Evolutionary conservation across 1,140 invertebrate species (phyloP).

Genomic region (Tachypleus tridentatus): DNA sequence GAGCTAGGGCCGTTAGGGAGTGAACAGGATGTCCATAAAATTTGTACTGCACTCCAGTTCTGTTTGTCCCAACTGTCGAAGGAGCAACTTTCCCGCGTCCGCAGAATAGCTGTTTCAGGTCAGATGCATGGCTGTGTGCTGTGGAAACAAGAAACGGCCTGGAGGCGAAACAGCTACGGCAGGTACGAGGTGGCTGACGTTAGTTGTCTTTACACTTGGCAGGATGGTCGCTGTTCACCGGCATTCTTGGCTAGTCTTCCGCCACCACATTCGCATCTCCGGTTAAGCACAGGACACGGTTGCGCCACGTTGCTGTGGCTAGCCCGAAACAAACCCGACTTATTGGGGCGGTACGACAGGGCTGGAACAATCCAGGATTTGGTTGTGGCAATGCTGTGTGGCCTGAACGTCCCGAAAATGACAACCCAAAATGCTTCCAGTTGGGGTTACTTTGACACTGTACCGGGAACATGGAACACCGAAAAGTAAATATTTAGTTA

Average conservation of each 20-base stretch:
- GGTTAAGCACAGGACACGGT: slow-evolving; percentile 63
- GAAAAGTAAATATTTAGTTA: slow-evolving; percentile 21
- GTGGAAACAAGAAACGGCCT: slow-evolving; percentile 48
- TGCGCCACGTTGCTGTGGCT: slow-evolving; percentile 76
- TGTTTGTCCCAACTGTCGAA: slow-evolving; percentile 58
- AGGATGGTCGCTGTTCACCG: slow-evolving; percentile 58
- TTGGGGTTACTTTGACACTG: slow-evolving; percentile 73
- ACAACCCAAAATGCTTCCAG: slow-evolving; percentile 73
- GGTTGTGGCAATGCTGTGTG: slow-evolving; percentile 60
- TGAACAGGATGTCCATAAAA: slow-evolving; percentile 68
- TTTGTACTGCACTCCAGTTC: slow-evolving; percentile 58
- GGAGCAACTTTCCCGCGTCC: slow-evolving; percentile 50
- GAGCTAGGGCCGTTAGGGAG: slow-evolving; percentile 49
- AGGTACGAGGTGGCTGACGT: slow-evolving; percentile 23
- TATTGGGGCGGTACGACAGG: slow-evolving; percentile 50
- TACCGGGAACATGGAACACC: slow-evolving; percentile 46
- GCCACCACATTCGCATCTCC: slow-evolving; percentile 52
- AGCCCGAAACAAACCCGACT: slow-evolving; percentile 51
- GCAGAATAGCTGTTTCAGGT: slow-evolving; percentile 58
- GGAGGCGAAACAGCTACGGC: slow-evolving; percentile 22
- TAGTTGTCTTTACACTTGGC: slow-evolving; percentile 23
- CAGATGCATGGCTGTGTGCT: slow-evolving; percentile 82
- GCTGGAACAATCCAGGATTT: slow-evolving; percentile 71
- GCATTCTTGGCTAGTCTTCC: slow-evolving; percentile 53
- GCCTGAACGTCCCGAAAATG: slow-evolving; percentile 53